Base-by-base conservation (phyloP, 1,140 invertebrate species). In the Ceratoteleas bidentatus region DNA sequence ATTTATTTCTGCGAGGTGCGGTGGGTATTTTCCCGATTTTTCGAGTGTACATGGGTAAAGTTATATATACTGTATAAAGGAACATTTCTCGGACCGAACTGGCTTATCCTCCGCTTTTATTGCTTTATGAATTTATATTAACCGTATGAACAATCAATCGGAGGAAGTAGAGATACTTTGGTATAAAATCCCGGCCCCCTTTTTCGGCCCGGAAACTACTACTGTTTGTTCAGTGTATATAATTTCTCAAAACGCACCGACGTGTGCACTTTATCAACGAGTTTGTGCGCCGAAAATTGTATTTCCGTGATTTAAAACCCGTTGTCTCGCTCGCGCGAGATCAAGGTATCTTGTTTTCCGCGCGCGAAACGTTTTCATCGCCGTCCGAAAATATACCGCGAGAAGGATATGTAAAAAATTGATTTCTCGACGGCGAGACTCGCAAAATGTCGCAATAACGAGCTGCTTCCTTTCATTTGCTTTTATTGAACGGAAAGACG, bases 311-410 rank as follows among this genome's bases (percentile, higher is more conserved):
- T 61, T 34, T 49, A 47, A 50, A 47, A 9, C 10, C 5, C 52
- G 34, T 54, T 54, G 40, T 47, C 38, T 45, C 13, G 33, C 7
- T 10, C 4, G 16, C 13, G 13, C 32, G 47, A 47, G 40, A 47
- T 60, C 33, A 56, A 32, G 24, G 43, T 14, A 61, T 33, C 32
- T 64, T 11, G 50, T 64, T 52, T 64, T 64, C 34, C 6, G 8
- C 16, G 34, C 14, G 33, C 14, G 49, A 52, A 64, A 64, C 61
- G 52, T 38, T 64, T 52, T 53, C 61, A 64, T 52, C 61, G 61
- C 52, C 34, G n/a, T n/a, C n/a, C n/a, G n/a, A n/a, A n/a, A n/a
- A n/a, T n/a, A n/a, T n/a, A n/a, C n/a, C 3, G 34, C 33, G 9
- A 38, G 40, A 64, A 9, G 38, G 47, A 64, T 64, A 40, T 16